Percentiles rank a stretch among this genome's conserved stretches.
These are phyloP conservation scores for Troides helena DNA, from an alignment of 2,888 invertebrate species.

Conservation along the genomic window DNA sequence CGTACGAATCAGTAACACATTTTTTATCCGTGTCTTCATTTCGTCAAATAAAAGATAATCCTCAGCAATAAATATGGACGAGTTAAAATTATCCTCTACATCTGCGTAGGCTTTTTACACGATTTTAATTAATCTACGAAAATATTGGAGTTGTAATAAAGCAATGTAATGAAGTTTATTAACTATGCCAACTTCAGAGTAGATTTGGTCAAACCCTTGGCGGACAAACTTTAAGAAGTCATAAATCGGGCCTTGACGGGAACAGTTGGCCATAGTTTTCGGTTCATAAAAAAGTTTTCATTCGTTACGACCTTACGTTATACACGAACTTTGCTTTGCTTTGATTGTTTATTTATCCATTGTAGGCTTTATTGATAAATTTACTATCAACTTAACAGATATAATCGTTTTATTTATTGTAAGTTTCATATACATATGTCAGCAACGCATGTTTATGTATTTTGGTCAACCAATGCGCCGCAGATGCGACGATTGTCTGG, in stretches of 20 bases:
- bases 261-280: slow-evolving; percentile 36
- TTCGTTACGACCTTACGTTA: slow-evolving; percentile 21
- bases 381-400: not conserved
- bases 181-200: slow-evolving; percentile 40
- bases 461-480: too few species aligned
- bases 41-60: too few species aligned
- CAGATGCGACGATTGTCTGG: too few species aligned
- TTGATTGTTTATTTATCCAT: slow-evolving; percentile 10
- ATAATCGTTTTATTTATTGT: not conserved
- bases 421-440: too few species aligned
- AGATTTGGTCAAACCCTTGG: slow-evolving; percentile 46
- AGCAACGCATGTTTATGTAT: too few species aligned
- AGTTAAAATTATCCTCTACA: not conserved
- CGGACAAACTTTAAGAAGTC: slow-evolving; percentile 42
- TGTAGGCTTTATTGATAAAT: not conserved
- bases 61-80: too few species aligned
- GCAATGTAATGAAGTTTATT: slow-evolving; percentile 9
- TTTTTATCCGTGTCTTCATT: too few species aligned
- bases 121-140: not conserved
- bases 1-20: too few species aligned
- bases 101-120: not conserved
- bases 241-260: slow-evolving; percentile 45
- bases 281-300: slow-evolving; percentile 30
- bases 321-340: slow-evolving; percentile 19
- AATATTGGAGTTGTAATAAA: not conserved